Evolutionary conservation across 2,113 vertebrate genomes (phyloP).

Genomic region (Eidolon helvum): DNA sequence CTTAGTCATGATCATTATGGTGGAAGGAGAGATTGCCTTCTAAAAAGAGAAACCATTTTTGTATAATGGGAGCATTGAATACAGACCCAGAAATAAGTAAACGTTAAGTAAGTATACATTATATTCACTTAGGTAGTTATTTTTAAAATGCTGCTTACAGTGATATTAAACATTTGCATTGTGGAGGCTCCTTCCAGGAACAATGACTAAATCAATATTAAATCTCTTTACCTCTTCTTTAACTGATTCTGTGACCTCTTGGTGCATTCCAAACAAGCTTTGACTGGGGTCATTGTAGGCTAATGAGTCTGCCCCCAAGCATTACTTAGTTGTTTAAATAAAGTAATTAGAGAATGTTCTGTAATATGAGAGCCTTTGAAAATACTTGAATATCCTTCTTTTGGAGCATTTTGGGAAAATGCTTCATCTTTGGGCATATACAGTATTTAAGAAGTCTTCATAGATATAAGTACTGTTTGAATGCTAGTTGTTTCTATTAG

Average conservation of each 20-base stretch:
- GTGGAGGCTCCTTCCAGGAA: not conserved
- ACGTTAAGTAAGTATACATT: not conserved
- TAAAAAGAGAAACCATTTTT: not conserved
- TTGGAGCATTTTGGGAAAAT: conserved; percentile 40
- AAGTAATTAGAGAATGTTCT: conserved; percentile 34
- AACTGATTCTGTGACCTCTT: not conserved
- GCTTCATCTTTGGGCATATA: not conserved
- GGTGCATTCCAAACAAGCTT: not conserved
- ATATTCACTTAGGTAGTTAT: not conserved
- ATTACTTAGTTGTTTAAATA: conserved; percentile 43
- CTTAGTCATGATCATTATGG: not conserved
- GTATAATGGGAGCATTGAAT: not conserved
- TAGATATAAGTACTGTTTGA: not conserved
- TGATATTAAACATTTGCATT: not conserved
- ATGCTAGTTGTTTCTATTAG: not conserved
- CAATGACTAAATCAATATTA: not conserved
- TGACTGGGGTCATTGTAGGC: conserved; percentile 11
- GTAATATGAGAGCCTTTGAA: not conserved
- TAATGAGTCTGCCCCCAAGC: conserved; percentile 34
- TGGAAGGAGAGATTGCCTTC: not conserved
- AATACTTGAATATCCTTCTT: not conserved
- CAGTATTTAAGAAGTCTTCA: not conserved
- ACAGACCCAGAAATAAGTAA: conserved; percentile 24
- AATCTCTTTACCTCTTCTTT: not conserved
- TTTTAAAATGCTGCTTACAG: not conserved